A percentile compares a stretch with the other conserved stretches of the same genome.
Conservation (phyloP, 2,797 vertebrate species). For the Lates japonicus region DNA sequence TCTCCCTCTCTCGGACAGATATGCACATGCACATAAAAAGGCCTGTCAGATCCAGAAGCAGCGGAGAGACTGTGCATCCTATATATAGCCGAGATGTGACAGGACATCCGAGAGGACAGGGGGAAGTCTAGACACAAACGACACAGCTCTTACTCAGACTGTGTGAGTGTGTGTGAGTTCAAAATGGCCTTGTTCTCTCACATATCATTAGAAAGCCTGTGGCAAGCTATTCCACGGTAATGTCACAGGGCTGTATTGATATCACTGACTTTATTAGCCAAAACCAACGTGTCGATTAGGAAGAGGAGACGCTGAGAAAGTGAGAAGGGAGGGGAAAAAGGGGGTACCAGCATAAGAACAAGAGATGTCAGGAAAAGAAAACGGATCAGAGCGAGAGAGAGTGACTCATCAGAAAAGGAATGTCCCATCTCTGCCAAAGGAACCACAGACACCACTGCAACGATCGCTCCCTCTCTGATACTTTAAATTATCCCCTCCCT, state of each 20-base stretch:
- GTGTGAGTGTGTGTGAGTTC: slow-evolving; percentile 15
- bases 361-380: slow-evolving; percentile 58
- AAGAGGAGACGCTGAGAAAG: slow-evolving; percentile 24
- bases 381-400: slow-evolving; percentile 55
- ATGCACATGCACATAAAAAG: slow-evolving; percentile 48
- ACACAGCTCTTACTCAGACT: slow-evolving; percentile 46
- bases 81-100: slow-evolving; percentile 80
- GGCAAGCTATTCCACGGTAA: slow-evolving; percentile 40
- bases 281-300: slow-evolving; percentile 13
- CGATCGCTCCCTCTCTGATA: slow-evolving; percentile 46
- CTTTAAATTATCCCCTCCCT: slow-evolving; percentile 63
- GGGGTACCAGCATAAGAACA: slow-evolving; percentile 30
- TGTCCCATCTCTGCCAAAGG: slow-evolving; percentile 77
- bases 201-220: slow-evolving; percentile 50
- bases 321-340: slow-evolving; percentile 8
- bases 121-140: slow-evolving; percentile 75
- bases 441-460: slow-evolving; percentile 76
- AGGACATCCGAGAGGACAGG: slow-evolving; percentile 79
- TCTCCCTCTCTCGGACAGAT: slow-evolving; percentile 27
- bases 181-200: slow-evolving; percentile 62
- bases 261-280: slow-evolving; percentile 17
- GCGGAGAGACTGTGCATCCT: slow-evolving; percentile 59
- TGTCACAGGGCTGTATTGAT: slow-evolving; percentile 43
- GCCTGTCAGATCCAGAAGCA: slow-evolving; percentile 52
- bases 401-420: slow-evolving; percentile 84